These are phyloP conservation scores for Hedya salicella DNA, from an alignment of 2,888 invertebrate species.

Conservation along the genomic window DNA sequence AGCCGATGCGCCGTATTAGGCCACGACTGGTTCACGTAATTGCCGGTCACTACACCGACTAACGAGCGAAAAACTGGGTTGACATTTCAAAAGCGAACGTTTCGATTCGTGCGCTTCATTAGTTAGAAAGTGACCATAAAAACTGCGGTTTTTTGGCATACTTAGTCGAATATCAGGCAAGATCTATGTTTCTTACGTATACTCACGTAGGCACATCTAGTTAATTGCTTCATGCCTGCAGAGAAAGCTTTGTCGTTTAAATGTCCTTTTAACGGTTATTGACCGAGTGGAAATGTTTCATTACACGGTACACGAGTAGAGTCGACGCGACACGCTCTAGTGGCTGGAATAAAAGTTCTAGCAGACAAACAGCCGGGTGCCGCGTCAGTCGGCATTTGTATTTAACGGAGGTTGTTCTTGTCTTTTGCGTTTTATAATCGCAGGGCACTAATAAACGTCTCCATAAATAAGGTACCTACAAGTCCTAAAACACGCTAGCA, in stretches of 20 bases:
- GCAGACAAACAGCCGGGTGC: slow-evolving; percentile 61
- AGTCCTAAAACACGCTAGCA: too few relatives aligned
- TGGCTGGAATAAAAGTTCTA: slow-evolving; percentile 71
- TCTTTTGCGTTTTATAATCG: slow-evolving; percentile 10
- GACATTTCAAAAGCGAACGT: slow-evolving; percentile 59
- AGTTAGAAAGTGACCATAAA: slow-evolving; percentile 48
- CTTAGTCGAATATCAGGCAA: slow-evolving; percentile 47
- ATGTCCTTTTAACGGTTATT: slow-evolving; percentile 78
- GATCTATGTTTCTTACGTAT: slow-evolving; percentile 35
- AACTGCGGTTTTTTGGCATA: slow-evolving; percentile 55
- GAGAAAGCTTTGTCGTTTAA: slow-evolving; percentile 73
- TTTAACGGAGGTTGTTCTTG: slow-evolving; percentile 49
- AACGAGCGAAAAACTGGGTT: slow-evolving; percentile 55
- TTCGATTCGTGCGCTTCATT: slow-evolving; percentile 47
- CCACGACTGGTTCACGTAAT: slow-evolving; percentile 50
- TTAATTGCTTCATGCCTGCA: slow-evolving; percentile 66
- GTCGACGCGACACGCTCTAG: slow-evolving; percentile 65
- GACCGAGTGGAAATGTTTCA: slow-evolving; percentile 80
- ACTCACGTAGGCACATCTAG: slow-evolving; percentile 42
- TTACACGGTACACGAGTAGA: slow-evolving; percentile 72
- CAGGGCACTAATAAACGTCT: slow-evolving; percentile 19
- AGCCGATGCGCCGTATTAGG: slow-evolving; percentile 55
- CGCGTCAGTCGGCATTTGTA: slow-evolving; percentile 56
- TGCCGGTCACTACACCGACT: slow-evolving; percentile 47
- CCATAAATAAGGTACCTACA: slow-evolving; percentile 20